Evolutionary conservation across 1,140 invertebrate genomes (phyloP), one percentile per base, ranked within the genome.

Genomic region (Drosophila kohkoa): DNA sequence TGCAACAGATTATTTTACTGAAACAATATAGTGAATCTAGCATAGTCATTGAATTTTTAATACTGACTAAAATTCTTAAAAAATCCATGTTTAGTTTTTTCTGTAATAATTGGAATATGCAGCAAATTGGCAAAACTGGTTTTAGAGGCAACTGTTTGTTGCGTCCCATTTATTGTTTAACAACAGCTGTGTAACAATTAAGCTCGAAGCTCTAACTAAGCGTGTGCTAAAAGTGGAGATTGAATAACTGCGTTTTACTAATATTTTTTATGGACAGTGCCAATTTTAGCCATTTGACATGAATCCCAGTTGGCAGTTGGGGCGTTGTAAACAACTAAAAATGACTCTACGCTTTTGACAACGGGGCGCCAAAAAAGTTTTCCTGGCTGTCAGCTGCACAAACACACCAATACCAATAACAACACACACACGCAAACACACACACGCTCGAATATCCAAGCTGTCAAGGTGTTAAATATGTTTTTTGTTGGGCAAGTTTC

Each of bases 231-330:
- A 57, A 20, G 15, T 5, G 5, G 16, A 10, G 16, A 41, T 57
- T 38, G 16, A 41, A 35, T 54, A 54, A 54, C 28, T 15, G 13
- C n/a, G 51, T 6, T 35, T 13, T 13, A 58, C 20, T 16, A 58
- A n/a, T 43, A 43, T 41, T 43, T 68, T 66, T 48, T 54, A 67
- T 54, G 69, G 69, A 4, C 55, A n/a, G 54, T 43, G 58, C 58
- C 73, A 81, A 65, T 81, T 81, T 86, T 62, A 69, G 35, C 75
- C 75, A 74, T 86, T 78, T 78, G 70, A 71, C 30, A 58, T 81
- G 81, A 87, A 87, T 87, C 79, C 52, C 79, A 51, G 59, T 41
- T 77, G 70, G 48, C 45, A 75, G 48, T 64, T 64, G 59, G 48
- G 43, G 20, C 32, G 46, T 43, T 72, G 55, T 68, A 74, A 74